Percentiles rank a stretch among this genome's conserved stretches.
phyloP scores from a whole-genome alignment of 1,140 invertebrate species.

The Ceratina japonica region DNA sequence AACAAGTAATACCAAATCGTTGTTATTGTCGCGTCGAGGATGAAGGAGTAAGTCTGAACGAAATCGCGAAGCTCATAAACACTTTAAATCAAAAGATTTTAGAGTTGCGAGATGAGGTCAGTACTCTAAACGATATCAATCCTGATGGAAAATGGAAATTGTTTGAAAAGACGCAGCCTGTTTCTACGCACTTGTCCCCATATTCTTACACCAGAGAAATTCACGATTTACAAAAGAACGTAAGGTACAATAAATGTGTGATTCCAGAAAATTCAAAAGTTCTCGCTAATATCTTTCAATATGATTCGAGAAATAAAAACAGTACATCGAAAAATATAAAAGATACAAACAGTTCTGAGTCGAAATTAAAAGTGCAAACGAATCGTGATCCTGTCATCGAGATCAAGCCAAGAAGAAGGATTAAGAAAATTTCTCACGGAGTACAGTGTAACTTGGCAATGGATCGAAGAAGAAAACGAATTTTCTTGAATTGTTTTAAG shows the following conservation, averaged over 20 bases:
- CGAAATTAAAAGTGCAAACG: not conserved
- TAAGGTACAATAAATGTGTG: not conserved
- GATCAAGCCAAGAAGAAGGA: not conserved
- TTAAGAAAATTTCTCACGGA: slow-evolving; percentile 56
- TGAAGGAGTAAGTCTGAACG: slow-evolving; percentile 36
- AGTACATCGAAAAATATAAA: not conserved
- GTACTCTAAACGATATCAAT: slow-evolving; percentile 36
- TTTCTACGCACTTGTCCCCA: no score
- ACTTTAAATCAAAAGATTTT: slow-evolving; percentile 49
- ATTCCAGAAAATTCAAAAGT: not conserved
- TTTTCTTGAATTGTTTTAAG: slow-evolving; percentile 31
- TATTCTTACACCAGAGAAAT: not conserved
- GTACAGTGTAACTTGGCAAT: slow-evolving; percentile 42
- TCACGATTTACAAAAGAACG: not conserved
- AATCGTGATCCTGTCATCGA: no score
- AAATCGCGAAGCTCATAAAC: slow-evolving; percentile 36
- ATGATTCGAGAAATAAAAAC: not conserved
- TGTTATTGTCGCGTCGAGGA: not conserved
- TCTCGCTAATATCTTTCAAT: not conserved
- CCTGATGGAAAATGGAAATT: slow-evolving; percentile 1
- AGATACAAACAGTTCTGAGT: not conserved
- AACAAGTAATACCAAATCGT: not conserved
- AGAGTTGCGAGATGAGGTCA: slow-evolving; percentile 55
- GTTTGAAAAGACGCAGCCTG: not conserved
- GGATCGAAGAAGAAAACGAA: slow-evolving; percentile 1